phyloP scores from a whole-genome alignment of 2,797 vertebrate species.

The Danio albolineatus region DNA sequence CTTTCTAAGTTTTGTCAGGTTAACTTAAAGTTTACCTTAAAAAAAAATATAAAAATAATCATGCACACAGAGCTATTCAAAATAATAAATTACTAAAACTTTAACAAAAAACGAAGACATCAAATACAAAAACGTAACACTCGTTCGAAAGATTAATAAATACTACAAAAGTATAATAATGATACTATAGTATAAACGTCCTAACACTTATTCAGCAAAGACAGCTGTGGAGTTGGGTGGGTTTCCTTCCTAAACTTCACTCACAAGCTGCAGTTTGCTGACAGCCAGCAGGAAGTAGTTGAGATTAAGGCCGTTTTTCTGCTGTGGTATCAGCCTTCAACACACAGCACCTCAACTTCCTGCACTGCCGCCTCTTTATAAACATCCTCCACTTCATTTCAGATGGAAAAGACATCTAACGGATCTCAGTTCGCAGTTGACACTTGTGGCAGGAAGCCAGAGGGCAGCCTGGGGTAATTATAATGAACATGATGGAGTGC shows the following conservation, averaged over 20 bases:
- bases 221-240: background rate
- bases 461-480: slow-evolving; percentile 24
- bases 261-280: slow-evolving; percentile 8
- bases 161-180: background rate
- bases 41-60: too few relatives aligned
- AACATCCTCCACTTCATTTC: slow-evolving; percentile 38
- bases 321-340: slow-evolving; percentile 48
- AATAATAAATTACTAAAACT: background rate
- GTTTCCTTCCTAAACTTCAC: background rate
- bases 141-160: background rate
- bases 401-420: slow-evolving; percentile 12
- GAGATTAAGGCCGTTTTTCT: slow-evolving; percentile 39
- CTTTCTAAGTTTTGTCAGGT: too few relatives aligned
- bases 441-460: slow-evolving; percentile 55
- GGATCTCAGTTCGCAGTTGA: background rate
- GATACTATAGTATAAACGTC: background rate
- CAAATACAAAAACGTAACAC: background rate
- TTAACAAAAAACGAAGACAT: background rate
- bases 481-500: slow-evolving; percentile 32
- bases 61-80: background rate
- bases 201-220: background rate
- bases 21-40: too few relatives aligned
- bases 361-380: slow-evolving; percentile 38
- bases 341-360: slow-evolving; percentile 52
- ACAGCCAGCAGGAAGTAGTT: slow-evolving; percentile 59